Evolutionary conservation across 2,113 vertebrate genomes (phyloP), one percentile per base, ranked within the genome.

Genomic region (Psittacus erithacus): DNA sequence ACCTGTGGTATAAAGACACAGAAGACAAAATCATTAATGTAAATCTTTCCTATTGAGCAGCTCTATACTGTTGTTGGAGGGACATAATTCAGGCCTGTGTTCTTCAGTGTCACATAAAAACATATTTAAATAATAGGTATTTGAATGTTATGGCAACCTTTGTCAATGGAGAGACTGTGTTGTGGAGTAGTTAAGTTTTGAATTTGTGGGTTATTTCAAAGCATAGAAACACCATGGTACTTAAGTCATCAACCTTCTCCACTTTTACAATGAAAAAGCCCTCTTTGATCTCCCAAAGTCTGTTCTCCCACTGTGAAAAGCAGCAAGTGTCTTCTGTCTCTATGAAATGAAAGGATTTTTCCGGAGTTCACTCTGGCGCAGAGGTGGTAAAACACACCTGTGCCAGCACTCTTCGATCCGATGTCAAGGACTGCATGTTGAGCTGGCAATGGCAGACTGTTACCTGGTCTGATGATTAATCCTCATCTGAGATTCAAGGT

Each of bases 351-450:
- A 70, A 67, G 15, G 7, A 41, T 88, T 76, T 76, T 20, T 46
- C 5, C 28, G 18, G 22, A 59, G 17, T 10, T 64, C 47, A 50
- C 12, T 24, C 8, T 2, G 33, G 20, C 1, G 1, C 1, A 27
- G 14, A 9, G 7, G 3, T 29, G 3, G 1, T 19, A 8, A 17
- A 47, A 33, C 18, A 33, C 27, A 33, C 3, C 1, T 1, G 5
- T 64, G 39, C 15, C 43, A 63, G 28, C 25, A 17, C 28, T 47
- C 20, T 11, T 55, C 0, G 0, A 11, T 20, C 38, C 1, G 7
- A 20, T 22, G 29, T 46, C 88, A 55, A 41, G 9, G 49, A 3
- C 41, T 65, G 23, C 15, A 20, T 25, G 23, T 31, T 59, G 46
- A 75, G 22, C 55, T 79, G 38, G 25, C 1, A 1, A n/a, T 23